Evolutionary conservation across 2,797 vertebrate species (phyloP).

Genomic region (Crax fasciolata): DNA sequence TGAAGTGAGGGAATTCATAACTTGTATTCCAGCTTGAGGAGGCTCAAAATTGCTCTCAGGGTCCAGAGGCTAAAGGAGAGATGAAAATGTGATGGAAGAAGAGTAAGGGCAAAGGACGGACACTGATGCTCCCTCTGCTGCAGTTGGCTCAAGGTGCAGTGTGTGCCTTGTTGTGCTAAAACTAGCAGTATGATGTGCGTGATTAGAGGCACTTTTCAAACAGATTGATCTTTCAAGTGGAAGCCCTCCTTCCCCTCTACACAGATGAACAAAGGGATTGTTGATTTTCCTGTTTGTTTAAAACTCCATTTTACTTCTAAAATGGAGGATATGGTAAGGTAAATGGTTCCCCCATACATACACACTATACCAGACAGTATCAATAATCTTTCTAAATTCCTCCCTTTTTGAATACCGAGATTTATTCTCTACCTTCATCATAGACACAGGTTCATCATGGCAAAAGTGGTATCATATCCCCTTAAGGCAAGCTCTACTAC

Average conservation of each 20-base stretch:
- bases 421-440: neutral
- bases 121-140: neutral
- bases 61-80: neutral
- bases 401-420: conserved; percentile 24
- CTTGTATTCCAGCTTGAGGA: neutral
- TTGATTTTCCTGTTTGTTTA: neutral
- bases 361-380: neutral
- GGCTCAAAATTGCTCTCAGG: neutral
- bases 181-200: neutral
- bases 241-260: neutral
- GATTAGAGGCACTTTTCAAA: neutral
- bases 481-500: conserved; percentile 75
- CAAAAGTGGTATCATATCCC: conserved; percentile 35
- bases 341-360: neutral
- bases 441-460: conserved; percentile 13
- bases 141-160: neutral
- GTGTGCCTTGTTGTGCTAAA: neutral
- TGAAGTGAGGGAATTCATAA: neutral
- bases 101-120: neutral
- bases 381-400: neutral
- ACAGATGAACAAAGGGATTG: neutral
- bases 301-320: neutral
- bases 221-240: neutral
- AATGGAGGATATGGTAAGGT: neutral
- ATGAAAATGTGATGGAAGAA: neutral